Evolutionary conservation across 2,113 vertebrate species (phyloP), one percentile per base, ranked within the genome.

Genomic region (Sula dactylatra): DNA sequence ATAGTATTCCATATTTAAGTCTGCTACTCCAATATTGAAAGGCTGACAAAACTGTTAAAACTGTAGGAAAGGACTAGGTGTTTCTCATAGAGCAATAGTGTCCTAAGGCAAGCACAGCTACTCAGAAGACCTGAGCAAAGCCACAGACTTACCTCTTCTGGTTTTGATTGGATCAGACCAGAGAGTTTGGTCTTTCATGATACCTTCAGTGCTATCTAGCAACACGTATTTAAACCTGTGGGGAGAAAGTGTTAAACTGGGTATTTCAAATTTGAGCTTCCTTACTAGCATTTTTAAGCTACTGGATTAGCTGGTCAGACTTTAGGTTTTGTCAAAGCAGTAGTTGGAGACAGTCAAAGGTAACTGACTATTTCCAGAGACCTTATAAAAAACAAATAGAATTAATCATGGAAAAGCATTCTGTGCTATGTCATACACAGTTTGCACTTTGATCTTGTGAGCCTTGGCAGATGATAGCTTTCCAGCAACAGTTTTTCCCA

Each of bases 161-260:
- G 98, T 98, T 76, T 67, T 61, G 73, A 98, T 95, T 72, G 97
- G 96, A 47, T 97, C 92, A 1, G 98, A 98, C 98, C 98, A 98
- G 6, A 95, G 90, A 16, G 97, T 98, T 66, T 98, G 91, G 36
- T 93, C 95, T 90, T 97, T 85, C 8, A 94, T 18, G 7, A 85
- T 49, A 50, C 94, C 93, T 3, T 67, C 76, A 59, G 67, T 88
- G 77, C 24, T 42, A 50, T 97, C 96, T 72, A 97, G 86, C 9
- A 98, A 94, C 22, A 96, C 42, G 0, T 98, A 98, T 91, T 97
- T 98, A 97, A 98, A 98, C 73, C 98, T 98, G 54, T 34, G 76
- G 49, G 73, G 2, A 4, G 17, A 67, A 47, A 34, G n/a, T 4
- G 4, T 61, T 74, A 62, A 78, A 72, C 44, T 10, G 42, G 10